These are phyloP conservation scores for Sipunculus nudus DNA, from an alignment of 2,888 invertebrate genomes.

Conservation along the genomic window DNA sequence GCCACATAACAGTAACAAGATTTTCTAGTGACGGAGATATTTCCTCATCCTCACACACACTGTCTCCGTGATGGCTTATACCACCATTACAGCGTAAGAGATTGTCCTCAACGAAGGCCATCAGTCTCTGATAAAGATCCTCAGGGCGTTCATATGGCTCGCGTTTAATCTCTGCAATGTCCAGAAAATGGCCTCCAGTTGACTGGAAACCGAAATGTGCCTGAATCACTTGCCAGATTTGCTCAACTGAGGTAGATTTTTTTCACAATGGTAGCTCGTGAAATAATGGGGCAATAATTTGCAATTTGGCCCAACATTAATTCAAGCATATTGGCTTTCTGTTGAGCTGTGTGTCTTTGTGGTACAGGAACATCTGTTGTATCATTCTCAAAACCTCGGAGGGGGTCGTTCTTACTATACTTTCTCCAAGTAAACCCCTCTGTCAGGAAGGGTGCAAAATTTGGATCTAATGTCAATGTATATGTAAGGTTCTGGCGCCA, in stretches of 20 bases:
- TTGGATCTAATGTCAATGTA: constrained; percentile 17
- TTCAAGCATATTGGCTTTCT: constrained; percentile 15
- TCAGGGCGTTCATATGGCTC: constrained; percentile 33
- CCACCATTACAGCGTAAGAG: constrained; percentile 21
- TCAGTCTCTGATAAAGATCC: constrained; percentile 36
- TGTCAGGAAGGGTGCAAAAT: constrained; percentile 21
- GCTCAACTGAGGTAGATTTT: constrained; percentile 15
- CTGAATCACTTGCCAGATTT: constrained; percentile 18
- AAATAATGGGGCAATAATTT: too few species aligned
- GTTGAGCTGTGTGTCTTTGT: constrained; percentile 3
- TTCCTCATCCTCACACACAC: constrained; percentile 29
- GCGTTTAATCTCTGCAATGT: constrained; percentile 17
- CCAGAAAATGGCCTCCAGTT: constrained; percentile 17
- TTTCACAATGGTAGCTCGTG: too few species aligned
- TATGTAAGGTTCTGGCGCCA: constrained; percentile 24
- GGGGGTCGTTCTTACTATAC: constrained; percentile 3
- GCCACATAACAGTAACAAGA: constrained; percentile 30
- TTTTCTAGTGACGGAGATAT: constrained; percentile 35
- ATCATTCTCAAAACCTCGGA: constrained; percentile 16
- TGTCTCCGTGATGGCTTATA: constrained; percentile 33
- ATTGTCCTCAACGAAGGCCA: constrained; percentile 38
- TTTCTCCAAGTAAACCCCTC: constrained; percentile 16
- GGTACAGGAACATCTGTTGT: neutral
- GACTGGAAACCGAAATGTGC: constrained; percentile 25
- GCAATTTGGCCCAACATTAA: constrained; percentile 23